These are phyloP conservation scores for Gallinago media DNA, from an alignment of 2,113 vertebrate genomes.

Conservation along the genomic window DNA sequence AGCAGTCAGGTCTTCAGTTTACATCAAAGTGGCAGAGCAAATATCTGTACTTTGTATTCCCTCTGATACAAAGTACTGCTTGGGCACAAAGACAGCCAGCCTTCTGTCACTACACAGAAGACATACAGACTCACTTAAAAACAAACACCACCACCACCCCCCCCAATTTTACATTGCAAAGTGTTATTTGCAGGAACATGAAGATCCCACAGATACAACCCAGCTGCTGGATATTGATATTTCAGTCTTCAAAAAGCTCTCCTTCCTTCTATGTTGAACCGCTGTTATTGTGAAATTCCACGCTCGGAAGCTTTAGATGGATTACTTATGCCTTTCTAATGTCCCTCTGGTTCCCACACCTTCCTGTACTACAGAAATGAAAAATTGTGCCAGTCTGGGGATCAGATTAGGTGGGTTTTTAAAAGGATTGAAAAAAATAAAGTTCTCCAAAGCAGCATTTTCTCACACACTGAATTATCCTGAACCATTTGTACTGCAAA, in stretches of 20 bases:
- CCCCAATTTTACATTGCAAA: background rate
- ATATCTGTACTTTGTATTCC: background rate
- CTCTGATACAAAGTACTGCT: background rate
- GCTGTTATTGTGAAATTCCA: background rate
- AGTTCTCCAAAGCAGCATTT: background rate
- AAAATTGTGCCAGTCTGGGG: background rate
- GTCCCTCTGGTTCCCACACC: background rate
- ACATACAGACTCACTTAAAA: background rate
- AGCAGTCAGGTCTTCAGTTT: background rate
- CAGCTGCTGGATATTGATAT: background rate
- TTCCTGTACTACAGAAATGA: background rate
- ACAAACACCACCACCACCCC: background rate
- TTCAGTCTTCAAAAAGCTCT: conserved; percentile 1
- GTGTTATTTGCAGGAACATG: background rate
- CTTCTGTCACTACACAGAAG: background rate
- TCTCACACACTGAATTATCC: background rate
- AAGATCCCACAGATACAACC: background rate
- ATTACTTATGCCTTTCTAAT: background rate
- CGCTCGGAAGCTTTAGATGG: background rate
- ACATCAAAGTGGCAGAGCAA: background rate
- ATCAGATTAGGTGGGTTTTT: background rate
- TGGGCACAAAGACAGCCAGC: background rate
- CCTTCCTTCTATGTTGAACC: background rate
- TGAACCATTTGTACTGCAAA: background rate
- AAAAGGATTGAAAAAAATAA: background rate